Base-by-base conservation (phyloP, 2,797 vertebrate genomes). In the Tarsius wallacei region DNA sequence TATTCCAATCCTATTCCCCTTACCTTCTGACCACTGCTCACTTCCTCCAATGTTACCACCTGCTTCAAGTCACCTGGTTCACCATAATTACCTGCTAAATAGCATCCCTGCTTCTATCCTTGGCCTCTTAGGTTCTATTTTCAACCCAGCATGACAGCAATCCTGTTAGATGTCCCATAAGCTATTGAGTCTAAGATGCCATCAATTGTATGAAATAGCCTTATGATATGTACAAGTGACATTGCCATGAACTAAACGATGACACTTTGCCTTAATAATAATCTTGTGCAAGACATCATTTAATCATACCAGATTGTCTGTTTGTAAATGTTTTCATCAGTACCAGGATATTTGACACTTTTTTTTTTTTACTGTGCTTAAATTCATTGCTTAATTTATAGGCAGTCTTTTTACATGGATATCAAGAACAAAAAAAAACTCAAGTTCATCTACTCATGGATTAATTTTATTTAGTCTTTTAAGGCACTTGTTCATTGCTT, bases 301-400 rank as follows among this genome's bases (percentile, higher is more conserved):
- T 93, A 33, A 28, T 82, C 42, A 87, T 59, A 63, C 17, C 51
- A 78, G 33, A 80, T 70, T 84, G 5, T 71, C 70, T 55, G 17
- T 87, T 91, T 93, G 57, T 88, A 85, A 71, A 84, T 78, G 51
- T 42, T 83, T 86, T 59, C 36, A 87, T n/a, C 8, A 57, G 33
- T 84, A 59, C 14, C 74, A 83, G 68, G 26, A 73, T 83, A 42
- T 42, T 42, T 42, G 42, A 42, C 42, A 42, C 42, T 74, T 78
- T 47, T 93, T n/a, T 31, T 63, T 82, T 92, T 83, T 73, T 57
- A 68, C 16, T 68, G 21, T 26, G 12, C 78, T n/a, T 11, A 57
- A 24, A 57, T 66, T 64, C 28, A 49, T 68, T 73, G 6, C 4
- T 51, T 90, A 16, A 47, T 87, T n/a, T 33, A 88, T 33, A 57